A percentile compares a stretch with the other conserved stretches of the same genome.
phyloP scores from a whole-genome alignment of 2,113 vertebrate species.

The Phylloscopus whistleri region DNA sequence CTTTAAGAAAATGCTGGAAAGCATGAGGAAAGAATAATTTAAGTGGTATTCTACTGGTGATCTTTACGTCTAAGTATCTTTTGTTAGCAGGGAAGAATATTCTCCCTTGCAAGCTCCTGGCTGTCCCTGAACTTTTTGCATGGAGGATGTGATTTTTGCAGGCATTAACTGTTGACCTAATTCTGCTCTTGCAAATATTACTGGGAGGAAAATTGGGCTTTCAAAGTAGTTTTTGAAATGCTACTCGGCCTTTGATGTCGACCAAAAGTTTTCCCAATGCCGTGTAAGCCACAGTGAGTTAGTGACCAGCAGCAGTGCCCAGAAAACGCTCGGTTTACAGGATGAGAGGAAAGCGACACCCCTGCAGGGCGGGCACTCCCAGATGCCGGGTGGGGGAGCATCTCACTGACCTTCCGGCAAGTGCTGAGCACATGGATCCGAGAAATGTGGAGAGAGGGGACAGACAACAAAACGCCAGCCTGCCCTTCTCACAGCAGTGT shows the following conservation, averaged over 20 bases:
- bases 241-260: background rate
- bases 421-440: background rate
- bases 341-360: background rate
- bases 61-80: background rate
- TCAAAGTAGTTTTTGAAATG: background rate
- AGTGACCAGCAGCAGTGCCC: background rate
- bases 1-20: background rate
- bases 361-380: background rate
- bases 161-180: background rate
- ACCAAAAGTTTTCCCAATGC: background rate
- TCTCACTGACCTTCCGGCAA: background rate
- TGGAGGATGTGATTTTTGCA: background rate
- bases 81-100: background rate
- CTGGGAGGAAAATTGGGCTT: background rate
- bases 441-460: background rate
- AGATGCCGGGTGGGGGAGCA: background rate
- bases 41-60: background rate
- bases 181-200: background rate
- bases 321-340: background rate
- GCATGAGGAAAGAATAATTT: background rate
- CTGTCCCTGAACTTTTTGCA: background rate
- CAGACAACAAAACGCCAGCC: background rate
- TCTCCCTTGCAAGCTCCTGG: background rate
- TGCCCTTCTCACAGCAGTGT: background rate
- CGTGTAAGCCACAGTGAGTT: background rate